Base-by-base conservation (phyloP, 1,140 invertebrate genomes). In the Macrocentrus cingulum region DNA sequence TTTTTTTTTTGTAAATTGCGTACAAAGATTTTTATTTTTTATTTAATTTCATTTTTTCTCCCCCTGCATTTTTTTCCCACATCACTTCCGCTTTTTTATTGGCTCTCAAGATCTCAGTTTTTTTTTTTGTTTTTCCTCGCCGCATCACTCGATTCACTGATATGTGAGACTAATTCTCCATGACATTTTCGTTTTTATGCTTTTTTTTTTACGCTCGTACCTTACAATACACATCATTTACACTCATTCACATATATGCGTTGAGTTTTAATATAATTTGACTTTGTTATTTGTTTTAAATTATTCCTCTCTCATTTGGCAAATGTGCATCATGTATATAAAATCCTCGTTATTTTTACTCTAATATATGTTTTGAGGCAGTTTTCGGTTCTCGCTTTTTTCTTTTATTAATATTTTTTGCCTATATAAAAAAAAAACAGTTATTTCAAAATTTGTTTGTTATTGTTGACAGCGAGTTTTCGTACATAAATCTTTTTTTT, bases 271-370 rank as follows among this genome's bases (percentile, higher is more conserved):
- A 73, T 42, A 13, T 6, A 37, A 11, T 11, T 42, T 16, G 13
- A 29, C 34, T 32, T 3, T 29, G 19, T 39, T 15, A 53, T 39
- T 53, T 53, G 7, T 50, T 56, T 60, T 62, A 51, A 67, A 63
- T 71, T 60, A 60, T 64, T 46, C 5, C 34, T 18, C 19, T 68
- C 64, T 65, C 61, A 60, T 75, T 74, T 72, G 70, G 71, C 72
- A 72, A 68, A 66, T 62, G 41, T 64, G 50, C 66, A 59, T n/a
- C n/a, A n/a, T n/a, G n/a, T n/a, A n/a, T 55, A 64, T 48, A 22
- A 53, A 53, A 51, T 52, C 46, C 54, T 36, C 63, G 50, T 48
- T 41, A 42, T 39, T 15, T 63, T 18, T 36, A 5, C 20, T 59
- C 68, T 58, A 66, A 60, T n/a, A 18, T 61, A 69, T 64, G 59